Conservation (phyloP, 2,113 vertebrate species). For the Phrynocephalus versicolor region DNA sequence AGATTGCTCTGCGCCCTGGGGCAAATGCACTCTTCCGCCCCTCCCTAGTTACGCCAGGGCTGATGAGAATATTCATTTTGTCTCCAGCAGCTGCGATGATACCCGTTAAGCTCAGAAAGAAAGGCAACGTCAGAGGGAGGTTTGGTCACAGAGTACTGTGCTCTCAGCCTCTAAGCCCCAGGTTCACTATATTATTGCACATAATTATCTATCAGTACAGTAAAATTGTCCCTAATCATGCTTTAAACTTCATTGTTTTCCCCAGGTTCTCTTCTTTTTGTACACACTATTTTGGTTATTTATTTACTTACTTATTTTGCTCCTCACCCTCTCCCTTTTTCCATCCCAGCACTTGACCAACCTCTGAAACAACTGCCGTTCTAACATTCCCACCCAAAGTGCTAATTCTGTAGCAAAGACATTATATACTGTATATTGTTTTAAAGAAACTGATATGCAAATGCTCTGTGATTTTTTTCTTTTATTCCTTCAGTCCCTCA, state of each 20-base stretch:
- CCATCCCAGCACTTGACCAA: constrained; percentile 16
- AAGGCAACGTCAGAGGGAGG: no score
- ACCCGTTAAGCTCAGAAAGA: no score
- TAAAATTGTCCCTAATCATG: background rate
- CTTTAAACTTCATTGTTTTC: background rate
- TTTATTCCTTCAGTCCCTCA: background rate
- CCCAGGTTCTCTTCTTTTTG: background rate
- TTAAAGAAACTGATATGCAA: constrained; percentile 60
- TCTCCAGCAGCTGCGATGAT: no score
- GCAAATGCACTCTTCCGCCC: no score
- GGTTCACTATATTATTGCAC: no score
- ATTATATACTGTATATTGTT: constrained; percentile 50
- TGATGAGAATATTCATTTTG: no score
- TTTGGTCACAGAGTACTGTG: no score
- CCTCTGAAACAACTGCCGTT: constrained; percentile 29
- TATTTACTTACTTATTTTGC: background rate
- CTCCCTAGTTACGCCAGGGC: no score
- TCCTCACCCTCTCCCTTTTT: background rate
- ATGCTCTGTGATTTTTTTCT: constrained; percentile 37
- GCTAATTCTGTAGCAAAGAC: constrained; percentile 45
- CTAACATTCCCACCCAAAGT: constrained; percentile 55
- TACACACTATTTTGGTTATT: constrained; percentile 23
- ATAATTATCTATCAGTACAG: background rate
- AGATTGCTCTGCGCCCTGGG: no score
- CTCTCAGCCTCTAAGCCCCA: no score